Percentiles rank a stretch among this genome's conserved stretches.
Conservation (phyloP, 2,797 vertebrate species). For the Trichosurus vulpecula region DNA sequence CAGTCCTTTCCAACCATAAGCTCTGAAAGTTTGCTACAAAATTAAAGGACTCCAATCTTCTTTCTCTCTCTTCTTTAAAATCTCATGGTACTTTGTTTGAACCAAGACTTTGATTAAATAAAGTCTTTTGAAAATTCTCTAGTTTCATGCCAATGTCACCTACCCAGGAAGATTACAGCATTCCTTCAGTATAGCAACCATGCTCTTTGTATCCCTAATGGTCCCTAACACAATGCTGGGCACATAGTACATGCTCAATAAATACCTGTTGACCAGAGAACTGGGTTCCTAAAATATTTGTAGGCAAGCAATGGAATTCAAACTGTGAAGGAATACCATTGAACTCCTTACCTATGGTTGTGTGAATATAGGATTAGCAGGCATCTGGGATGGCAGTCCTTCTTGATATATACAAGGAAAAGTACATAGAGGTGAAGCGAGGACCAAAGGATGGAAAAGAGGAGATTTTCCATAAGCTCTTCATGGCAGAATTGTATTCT, state of each 20-base stretch:
- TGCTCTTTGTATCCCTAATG: background rate
- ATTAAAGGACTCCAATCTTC: background rate
- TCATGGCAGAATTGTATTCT: slow-evolving; percentile 41
- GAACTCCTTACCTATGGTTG: background rate
- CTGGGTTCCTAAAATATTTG: background rate
- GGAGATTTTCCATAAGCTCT: slow-evolving; percentile 15
- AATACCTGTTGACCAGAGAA: background rate
- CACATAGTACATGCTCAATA: background rate
- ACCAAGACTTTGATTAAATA: background rate
- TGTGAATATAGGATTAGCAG: background rate
- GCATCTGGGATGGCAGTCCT: background rate
- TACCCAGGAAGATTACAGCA: background rate
- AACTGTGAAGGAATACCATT: background rate
- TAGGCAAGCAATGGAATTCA: background rate
- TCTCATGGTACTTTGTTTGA: background rate
- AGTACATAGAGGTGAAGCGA: background rate
- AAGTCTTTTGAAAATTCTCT: background rate
- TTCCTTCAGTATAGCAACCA: background rate
- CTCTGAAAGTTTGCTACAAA: background rate
- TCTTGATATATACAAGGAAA: background rate
- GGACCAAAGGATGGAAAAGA: background rate
- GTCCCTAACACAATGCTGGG: background rate
- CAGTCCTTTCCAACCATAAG: background rate
- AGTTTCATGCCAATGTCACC: background rate
- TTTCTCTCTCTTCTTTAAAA: background rate